Conservation (phyloP, 2,888 invertebrate species). For the Sussaba pulchella region DNA sequence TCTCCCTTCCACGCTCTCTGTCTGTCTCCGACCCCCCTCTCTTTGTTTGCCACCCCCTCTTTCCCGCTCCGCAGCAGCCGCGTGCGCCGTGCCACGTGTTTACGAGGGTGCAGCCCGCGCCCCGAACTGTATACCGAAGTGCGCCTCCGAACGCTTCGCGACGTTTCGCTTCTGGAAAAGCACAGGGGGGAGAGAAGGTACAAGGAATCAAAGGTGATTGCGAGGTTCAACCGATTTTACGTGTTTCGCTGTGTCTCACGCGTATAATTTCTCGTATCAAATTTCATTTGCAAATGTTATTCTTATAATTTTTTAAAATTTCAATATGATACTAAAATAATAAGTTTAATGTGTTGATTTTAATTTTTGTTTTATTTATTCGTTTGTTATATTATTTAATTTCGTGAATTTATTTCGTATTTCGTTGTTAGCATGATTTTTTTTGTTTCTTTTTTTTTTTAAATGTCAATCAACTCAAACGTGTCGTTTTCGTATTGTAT, state of each 20-base stretch:
- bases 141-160: slow-evolving; percentile 41
- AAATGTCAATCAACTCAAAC: slow-evolving; percentile 16
- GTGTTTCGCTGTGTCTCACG: slow-evolving; percentile 23
- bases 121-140: slow-evolving; percentile 45
- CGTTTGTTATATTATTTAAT: neutral
- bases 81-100: slow-evolving; percentile 80
- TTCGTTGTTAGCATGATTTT: too few relatives aligned
- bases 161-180: slow-evolving; percentile 57
- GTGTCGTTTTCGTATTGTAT: slow-evolving; percentile 23
- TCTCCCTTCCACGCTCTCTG: slow-evolving; percentile 58
- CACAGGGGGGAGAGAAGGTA: slow-evolving; percentile 27
- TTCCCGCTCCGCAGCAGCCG: slow-evolving; percentile 66
- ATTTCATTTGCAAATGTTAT: neutral
- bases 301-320: neutral
- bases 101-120: slow-evolving; percentile 66
- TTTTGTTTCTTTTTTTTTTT: slow-evolving; percentile 14
- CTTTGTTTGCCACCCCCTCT: slow-evolving; percentile 64
- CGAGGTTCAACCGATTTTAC: slow-evolving; percentile 56
- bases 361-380: too few relatives aligned
- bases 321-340: neutral
- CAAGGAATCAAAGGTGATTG: too few relatives aligned
- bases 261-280: neutral
- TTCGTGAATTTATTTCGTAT: slow-evolving; percentile 4
- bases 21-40: slow-evolving; percentile 60
- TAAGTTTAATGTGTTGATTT: neutral